phyloP scores from a whole-genome alignment of 64 coral and sea anemone genomes.

The Stichodactyla helianthus region DNA sequence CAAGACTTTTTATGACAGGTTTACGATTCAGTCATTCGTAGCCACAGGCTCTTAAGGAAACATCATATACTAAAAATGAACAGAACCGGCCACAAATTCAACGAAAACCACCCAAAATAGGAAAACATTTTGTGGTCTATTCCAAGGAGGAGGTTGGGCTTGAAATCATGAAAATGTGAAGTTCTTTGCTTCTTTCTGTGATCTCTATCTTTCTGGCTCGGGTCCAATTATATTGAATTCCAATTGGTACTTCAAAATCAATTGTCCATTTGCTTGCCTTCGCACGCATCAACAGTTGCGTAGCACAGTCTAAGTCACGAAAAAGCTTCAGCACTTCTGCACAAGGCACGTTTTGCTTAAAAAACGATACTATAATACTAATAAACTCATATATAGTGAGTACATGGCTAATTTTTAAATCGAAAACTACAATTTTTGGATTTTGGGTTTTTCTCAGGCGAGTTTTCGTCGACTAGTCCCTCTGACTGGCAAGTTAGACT shows the following conservation, averaged over 20 bases:
- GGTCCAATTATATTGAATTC: background rate
- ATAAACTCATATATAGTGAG: background rate
- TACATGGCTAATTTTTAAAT: background rate
- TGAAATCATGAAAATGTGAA: too few species aligned
- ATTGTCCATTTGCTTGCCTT: background rate
- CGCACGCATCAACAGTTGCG: background rate
- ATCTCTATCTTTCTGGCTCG: background rate
- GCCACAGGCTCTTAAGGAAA: background rate
- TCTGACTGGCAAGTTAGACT: slow-evolving; percentile 70
- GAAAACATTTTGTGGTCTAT: too few species aligned
- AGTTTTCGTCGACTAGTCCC: slow-evolving; percentile 41
- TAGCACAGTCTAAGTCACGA: background rate
- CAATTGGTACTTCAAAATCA: background rate
- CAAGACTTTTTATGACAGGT: background rate
- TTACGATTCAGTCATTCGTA: background rate
- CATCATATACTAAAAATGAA: background rate
- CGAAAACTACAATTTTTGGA: background rate
- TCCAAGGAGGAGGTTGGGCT: too few species aligned
- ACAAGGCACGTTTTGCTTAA: background rate
- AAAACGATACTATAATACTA: background rate
- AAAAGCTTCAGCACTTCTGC: background rate
- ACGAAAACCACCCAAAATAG: too few species aligned
- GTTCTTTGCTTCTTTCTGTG: background rate
- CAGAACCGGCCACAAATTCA: too few species aligned
- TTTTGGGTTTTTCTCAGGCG: slow-evolving; percentile 13